Evolutionary conservation across 2,888 invertebrate genomes (phyloP).

Genomic region (Pristionchus entomophagus): DNA sequence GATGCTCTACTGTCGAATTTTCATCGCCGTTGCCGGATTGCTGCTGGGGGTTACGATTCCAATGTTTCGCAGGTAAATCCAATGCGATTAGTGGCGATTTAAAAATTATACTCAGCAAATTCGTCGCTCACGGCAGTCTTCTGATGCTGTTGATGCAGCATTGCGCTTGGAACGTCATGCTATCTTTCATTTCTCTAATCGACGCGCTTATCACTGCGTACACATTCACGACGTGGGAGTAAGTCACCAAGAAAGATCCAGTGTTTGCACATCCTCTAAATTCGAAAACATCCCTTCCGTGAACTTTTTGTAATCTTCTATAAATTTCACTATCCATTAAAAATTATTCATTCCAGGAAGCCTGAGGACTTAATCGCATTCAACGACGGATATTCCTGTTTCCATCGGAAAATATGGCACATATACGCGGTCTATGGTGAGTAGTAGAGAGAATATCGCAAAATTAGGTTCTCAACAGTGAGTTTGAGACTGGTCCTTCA

Average conservation of each 20-base stretch:
- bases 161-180: slow-evolving; percentile 21
- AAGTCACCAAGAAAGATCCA: background rate
- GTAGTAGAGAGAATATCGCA: no score
- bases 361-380: background rate
- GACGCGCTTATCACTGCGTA: background rate
- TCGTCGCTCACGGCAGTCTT: slow-evolving; percentile 24
- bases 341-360: background rate
- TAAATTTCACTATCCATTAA: background rate
- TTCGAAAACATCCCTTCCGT: background rate
- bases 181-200: background rate
- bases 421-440: slow-evolving; percentile 25
- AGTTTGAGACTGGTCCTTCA: background rate
- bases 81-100: background rate
- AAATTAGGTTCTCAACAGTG: background rate
- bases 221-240: slow-evolving; percentile 1
- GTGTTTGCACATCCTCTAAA: no score
- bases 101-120: background rate
- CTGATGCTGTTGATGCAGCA: slow-evolving; percentile 22
- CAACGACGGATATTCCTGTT: slow-evolving; percentile 1
- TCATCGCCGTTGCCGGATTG: background rate
- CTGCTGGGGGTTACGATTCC: background rate
- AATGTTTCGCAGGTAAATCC: background rate
- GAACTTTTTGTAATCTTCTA: background rate
- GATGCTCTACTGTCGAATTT: slow-evolving; percentile 24
- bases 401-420: slow-evolving; percentile 14